Conservation (phyloP, 2,888 invertebrate species). For the Napeogenes sylphis region DNA sequence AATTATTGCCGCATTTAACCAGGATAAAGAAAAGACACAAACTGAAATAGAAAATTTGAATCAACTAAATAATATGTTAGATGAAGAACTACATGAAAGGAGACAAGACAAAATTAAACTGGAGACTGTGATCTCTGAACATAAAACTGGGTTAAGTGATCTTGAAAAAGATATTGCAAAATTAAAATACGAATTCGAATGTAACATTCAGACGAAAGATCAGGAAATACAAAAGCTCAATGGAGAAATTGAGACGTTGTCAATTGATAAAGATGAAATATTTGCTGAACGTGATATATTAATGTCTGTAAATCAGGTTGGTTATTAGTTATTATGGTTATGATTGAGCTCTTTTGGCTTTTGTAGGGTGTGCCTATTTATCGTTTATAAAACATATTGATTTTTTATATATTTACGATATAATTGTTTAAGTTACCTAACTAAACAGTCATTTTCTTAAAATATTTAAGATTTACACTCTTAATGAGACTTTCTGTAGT, state of each 20-base stretch:
- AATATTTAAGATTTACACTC: no score
- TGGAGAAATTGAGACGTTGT: conserved; percentile 45
- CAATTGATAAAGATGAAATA: conserved; percentile 39
- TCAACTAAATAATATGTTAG: conserved; percentile 35
- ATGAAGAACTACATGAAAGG: conserved; percentile 33
- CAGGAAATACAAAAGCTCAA: conserved; percentile 51
- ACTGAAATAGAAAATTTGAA: conserved; percentile 31
- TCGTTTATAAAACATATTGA: no score
- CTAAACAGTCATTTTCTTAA: no score
- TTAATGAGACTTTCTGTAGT: no score
- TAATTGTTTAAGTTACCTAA: no score
- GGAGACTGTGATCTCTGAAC: conserved; percentile 24
- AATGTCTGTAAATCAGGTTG: conserved; percentile 51
- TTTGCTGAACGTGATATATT: conserved; percentile 32
- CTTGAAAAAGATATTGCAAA: conserved; percentile 31
- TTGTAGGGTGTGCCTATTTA: no score
- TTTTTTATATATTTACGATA: no score
- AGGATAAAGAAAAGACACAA: conserved; percentile 35
- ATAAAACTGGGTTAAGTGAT: conserved; percentile 35
- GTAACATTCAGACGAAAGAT: conserved; percentile 50
- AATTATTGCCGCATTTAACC: conserved; percentile 39
- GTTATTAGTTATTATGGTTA: conserved; percentile 32
- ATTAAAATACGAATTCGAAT: conserved; percentile 30
- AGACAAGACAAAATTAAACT: conserved; percentile 28
- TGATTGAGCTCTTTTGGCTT: not conserved